A percentile compares a stretch with the other conserved stretches of the same genome.
phyloP scores from a whole-genome alignment of 2,888 invertebrate species.

The Scaptomyza tumidula region DNA sequence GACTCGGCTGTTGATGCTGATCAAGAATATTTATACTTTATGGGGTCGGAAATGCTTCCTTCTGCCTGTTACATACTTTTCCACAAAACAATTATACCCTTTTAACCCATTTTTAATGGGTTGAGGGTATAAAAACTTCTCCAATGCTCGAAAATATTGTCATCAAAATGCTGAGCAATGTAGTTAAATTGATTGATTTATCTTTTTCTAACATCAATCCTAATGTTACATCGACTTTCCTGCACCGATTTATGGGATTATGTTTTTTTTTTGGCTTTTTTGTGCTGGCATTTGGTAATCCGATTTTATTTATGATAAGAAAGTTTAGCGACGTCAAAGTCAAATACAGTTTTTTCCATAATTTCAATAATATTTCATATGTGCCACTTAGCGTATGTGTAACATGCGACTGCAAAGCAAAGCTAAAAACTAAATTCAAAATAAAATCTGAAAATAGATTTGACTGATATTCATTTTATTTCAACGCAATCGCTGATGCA shows the following conservation, averaged over 20 bases:
- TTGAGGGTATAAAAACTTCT: no score
- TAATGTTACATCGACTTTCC: not conserved
- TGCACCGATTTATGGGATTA: no score
- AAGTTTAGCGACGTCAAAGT: not conserved
- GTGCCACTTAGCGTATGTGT: slow-evolving; percentile 56
- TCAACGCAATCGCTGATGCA: slow-evolving; percentile 82
- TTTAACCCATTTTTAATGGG: no score
- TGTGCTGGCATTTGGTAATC: not conserved
- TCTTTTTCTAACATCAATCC: not conserved
- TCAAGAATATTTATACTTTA: no score
- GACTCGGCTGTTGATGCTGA: no score
- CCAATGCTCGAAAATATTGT: no score
- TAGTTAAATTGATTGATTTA: no score
- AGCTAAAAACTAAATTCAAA: slow-evolving; percentile 6
- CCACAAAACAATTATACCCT: no score
- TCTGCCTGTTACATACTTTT: no score
- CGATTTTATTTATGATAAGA: not conserved
- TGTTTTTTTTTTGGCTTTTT: not conserved
- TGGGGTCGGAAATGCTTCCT: no score
- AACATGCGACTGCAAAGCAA: slow-evolving; percentile 33
- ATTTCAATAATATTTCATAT: slow-evolving; percentile 1
- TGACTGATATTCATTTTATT: slow-evolving; percentile 68
- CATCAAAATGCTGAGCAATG: no score
- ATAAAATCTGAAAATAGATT: slow-evolving; percentile 53
- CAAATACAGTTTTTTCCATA: not conserved